Evolutionary conservation across 2,113 vertebrate genomes (phyloP).

Genomic region (Melospiza melodia): DNA sequence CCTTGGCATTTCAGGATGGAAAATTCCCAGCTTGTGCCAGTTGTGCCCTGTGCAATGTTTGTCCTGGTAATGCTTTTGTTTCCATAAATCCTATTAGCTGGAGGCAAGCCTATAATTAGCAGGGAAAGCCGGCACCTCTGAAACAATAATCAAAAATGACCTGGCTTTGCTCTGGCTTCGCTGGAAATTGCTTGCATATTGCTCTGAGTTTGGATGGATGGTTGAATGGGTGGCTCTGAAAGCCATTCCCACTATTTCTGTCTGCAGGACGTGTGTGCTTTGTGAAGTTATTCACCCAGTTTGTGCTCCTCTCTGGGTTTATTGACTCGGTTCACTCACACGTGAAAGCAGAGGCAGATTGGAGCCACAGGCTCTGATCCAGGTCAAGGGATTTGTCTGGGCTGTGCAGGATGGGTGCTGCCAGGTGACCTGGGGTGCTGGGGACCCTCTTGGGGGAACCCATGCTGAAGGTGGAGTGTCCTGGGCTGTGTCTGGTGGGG

Average conservation of each 20-base stretch:
- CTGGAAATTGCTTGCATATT: background rate
- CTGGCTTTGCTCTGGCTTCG: background rate
- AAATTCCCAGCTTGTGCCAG: background rate
- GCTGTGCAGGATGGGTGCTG: background rate
- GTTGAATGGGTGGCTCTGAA: background rate
- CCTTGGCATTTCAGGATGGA: background rate
- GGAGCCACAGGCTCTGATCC: background rate
- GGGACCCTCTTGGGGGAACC: background rate
- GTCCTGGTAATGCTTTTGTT: conserved; percentile 24
- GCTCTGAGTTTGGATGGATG: background rate
- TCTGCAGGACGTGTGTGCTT: accelerated
- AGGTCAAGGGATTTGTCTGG: background rate
- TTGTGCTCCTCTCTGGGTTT: background rate
- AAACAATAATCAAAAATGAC: conserved; percentile 14
- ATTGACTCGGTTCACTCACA: background rate
- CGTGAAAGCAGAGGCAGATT: background rate
- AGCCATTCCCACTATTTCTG: background rate
- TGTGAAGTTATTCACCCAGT: background rate
- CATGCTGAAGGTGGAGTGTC: accelerated
- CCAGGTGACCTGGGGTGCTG: background rate
- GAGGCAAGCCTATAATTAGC: conserved; percentile 49
- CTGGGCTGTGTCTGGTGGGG: background rate
- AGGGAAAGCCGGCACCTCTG: background rate
- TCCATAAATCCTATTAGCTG: conserved; percentile 56
- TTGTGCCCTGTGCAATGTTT: background rate